These are phyloP conservation scores for Choreutis nemorana DNA, from an alignment of 2,888 invertebrate species.

Conservation along the genomic window DNA sequence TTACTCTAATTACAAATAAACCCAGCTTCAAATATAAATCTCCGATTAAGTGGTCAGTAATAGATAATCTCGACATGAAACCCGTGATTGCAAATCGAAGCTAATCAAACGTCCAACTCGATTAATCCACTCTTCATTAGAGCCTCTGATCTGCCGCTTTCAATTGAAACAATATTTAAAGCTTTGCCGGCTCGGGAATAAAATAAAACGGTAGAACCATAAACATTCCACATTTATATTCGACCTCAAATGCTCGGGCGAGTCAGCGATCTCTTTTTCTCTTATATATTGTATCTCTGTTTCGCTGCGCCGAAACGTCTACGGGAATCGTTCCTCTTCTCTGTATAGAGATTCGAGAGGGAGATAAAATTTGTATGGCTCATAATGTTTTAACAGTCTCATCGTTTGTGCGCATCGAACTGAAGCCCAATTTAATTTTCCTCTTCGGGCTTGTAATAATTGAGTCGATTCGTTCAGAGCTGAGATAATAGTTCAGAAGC, in stretches of 20 bases:
- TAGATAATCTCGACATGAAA: constrained; percentile 13
- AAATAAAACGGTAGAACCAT: constrained; percentile 67
- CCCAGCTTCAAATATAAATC: too few species aligned
- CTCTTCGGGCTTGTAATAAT: constrained; percentile 48
- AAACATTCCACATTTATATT: constrained; percentile 67
- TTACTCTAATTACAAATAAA: too few species aligned
- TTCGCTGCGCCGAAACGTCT: constrained; percentile 55
- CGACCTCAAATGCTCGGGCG: constrained; percentile 57
- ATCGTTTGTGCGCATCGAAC: constrained; percentile 33
- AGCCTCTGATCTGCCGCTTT: constrained; percentile 57
- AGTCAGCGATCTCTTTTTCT: constrained; percentile 24
- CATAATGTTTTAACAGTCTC: constrained; percentile 63
- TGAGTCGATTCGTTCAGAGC: constrained; percentile 58
- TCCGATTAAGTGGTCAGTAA: constrained; percentile 1
- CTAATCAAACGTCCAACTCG: constrained; percentile 44
- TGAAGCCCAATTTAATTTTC: constrained; percentile 54
- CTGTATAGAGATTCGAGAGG: constrained; percentile 42
- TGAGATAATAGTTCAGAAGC: constrained; percentile 21
- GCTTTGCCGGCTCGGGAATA: constrained; percentile 54
- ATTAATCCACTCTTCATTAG: constrained; percentile 58
- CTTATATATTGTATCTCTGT: constrained; percentile 27
- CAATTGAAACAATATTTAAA: constrained; percentile 66
- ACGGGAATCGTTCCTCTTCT: constrained; percentile 34
- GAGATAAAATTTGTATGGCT: constrained; percentile 59
- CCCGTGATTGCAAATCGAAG: constrained; percentile 40